Base-by-base conservation (phyloP, 2,888 invertebrate genomes). In the Vanessa cardui region DNA sequence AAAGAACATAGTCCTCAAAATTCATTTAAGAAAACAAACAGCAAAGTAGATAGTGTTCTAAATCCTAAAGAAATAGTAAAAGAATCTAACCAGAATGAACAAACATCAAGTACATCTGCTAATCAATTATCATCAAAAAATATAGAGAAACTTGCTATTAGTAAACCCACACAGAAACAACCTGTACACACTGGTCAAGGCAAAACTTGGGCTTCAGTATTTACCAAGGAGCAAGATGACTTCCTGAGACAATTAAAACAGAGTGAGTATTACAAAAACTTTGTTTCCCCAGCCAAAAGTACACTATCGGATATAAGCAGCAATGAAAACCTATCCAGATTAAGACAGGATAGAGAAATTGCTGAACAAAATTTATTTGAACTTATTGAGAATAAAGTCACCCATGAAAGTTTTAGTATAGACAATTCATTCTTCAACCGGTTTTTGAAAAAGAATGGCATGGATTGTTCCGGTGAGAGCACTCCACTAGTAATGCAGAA, bases 301-400 rank as follows among this genome's bases (percentile, higher is more conserved):
- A 75, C 74, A 26, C 66, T 82, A 44, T 89, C 92, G 4, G 87
- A 92, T 62, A 72, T 78, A 2, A 91, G 90, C 69, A 86, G 81
- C 80, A 84, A 90, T 78, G 88, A 88, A 58, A 82, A 81, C 47
- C 73, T 81, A 44, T 72, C 50, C 71, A 89, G 78, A 80, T 72
- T 85, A 4, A 78, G 74, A 18, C 81, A 84, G 21, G 90, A 89
- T 33, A 89, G 84, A 78, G 94, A 94, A 84, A 75, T 85, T 2
- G 95, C 94, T 45, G 96, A 96, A 79, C 92, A 97, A 72, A 94
- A 94, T 70, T 94, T 96, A 79, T 97, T 97, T 86, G 97, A 97
- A 79, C 82, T 96, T 7, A 86, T 97, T 46, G 97, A 97, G 86
- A 94, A 95, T 77, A 96, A 96, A 83, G 95, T 95, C 6, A 92